Base-by-base conservation (phyloP, 2,888 invertebrate species). In the Limnephilus lunatus region DNA sequence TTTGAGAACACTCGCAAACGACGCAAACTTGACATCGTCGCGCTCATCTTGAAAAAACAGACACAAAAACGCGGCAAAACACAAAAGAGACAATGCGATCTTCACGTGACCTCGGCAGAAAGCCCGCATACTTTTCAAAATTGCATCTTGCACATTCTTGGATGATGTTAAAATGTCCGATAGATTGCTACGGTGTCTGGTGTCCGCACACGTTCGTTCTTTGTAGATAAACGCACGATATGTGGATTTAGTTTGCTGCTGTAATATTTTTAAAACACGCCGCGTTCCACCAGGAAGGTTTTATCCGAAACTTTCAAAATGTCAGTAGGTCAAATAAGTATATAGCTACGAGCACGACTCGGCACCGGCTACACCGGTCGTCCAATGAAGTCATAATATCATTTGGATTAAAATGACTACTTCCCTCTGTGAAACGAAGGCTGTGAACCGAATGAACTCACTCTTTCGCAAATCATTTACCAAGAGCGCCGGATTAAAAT, bases 221-320 rank as follows among this genome's bases (percentile, higher is more conserved):
- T 83, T 82, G 53, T 30, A 32, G 85, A 68, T 85, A 81, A 83
- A 89, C 80, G n/a, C 32, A 85, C 15, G 30, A 89, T 89, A 89
- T 83, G 91, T 89, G 89, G 89, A 31, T 91, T 80, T 80, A 31
- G 83, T 89, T 35, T 53, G 80, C 35, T 12, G 68, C 68, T 85
- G 86, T 82, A 81, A 87, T 88, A 91, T 53, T 91, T 91, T 90
- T 31, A 68, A 68, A 30, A 90, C 82, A 82, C 82, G 32, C 31
- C 68, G 68, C 68, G 89, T 31, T 80, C 68, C 68, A 68, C 68
- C 81, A 53, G 81, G 82, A 89, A 35, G 32, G 53, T 68, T 68
- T 68, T 68, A 90, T 91, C 92, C 91, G 87, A 90, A 87, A 93
- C 93, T 93, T 93, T 93, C 93, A 91, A 93, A 93, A 93, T 93